Evolutionary conservation across 92 coral and sea anemone species (phyloP), one percentile per base, ranked within the genome.

Genomic region (Isaurus tuberculatus): DNA sequence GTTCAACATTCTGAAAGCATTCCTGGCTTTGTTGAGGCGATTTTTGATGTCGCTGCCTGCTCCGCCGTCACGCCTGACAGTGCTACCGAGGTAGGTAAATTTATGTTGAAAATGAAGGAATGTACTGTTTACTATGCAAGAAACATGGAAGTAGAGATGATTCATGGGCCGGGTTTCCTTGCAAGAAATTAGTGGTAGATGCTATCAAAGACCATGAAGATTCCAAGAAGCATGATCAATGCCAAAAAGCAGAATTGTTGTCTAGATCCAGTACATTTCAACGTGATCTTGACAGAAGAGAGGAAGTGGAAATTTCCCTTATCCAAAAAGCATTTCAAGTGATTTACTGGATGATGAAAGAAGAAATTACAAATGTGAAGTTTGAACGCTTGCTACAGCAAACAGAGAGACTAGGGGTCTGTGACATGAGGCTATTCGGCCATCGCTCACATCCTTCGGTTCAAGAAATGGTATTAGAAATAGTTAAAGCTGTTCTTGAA

Each of bases 111-210:
- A 48, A 48, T 48, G 57, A 48, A 48, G 17, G 57, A 48, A 48
- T 48, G 57, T 37, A 48, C 57, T 48, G 57, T 48, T 48, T 48
- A 48, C 57, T 48, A 48, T 48, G 17, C 57, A 48, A 1, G 17
- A 48, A 48, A 48, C 57, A 48, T 48, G 57, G 57, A 48, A 4
- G 57, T 48, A 48, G 9, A 48, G 57, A 48, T 48, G 57, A 48
- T 48, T 48, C 57, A 48, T 48, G 57, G 57, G 57, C 57, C 17
- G 57, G 57, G 57, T 48, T 48, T 48, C 79, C 79, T 73, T 33
- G 60, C 19, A 79, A 63, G 55, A 79, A 79, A 33, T 79, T 79
- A 60, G 84, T 75, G 81, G 81, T 75, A 30, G 81, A 75, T 75
- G 81, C 65, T 17, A 23, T 75, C 10, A 75, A 75, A 75, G 66